Conservation (phyloP, 2,888 invertebrate genomes). For the Papilio demoleus region DNA sequence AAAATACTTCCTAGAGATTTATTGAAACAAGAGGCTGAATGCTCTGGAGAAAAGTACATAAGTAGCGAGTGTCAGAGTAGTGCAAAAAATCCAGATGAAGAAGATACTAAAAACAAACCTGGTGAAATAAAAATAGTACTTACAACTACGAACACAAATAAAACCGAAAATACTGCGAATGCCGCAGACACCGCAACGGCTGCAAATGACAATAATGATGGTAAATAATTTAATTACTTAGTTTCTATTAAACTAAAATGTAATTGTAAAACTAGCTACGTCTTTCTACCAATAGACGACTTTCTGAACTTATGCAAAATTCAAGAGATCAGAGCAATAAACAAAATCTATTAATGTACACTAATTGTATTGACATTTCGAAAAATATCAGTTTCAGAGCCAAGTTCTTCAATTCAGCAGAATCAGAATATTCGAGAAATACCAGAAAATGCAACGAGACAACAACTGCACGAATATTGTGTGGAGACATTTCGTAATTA, state of each 20-base stretch:
- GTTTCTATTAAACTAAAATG: not conserved
- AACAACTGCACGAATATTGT: constrained; percentile 34
- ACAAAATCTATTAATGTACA: too few relatives aligned
- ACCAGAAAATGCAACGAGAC: constrained; percentile 18
- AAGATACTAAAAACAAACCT: not conserved
- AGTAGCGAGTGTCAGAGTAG: not conserved
- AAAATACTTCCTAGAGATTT: constrained; percentile 9
- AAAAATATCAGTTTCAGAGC: too few relatives aligned
- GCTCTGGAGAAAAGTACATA: not conserved
- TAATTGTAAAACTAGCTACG: not conserved
- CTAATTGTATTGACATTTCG: too few relatives aligned
- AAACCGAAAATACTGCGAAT: not conserved
- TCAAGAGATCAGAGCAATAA: too few relatives aligned
- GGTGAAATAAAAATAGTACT: constrained; percentile 31
- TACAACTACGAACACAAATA: constrained; percentile 20
- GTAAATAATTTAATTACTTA: not conserved
- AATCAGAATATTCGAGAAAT: not conserved
- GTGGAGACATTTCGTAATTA: constrained; percentile 33
- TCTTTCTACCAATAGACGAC: too few relatives aligned
- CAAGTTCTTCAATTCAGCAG: constrained; percentile 11
- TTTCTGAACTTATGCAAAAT: too few relatives aligned
- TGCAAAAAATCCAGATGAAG: not conserved
- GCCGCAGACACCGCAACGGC: not conserved
- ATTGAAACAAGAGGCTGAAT: constrained; percentile 2
- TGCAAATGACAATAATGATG: not conserved